Percentiles rank a stretch among this genome's conserved stretches.
Evolutionary conservation across 2,113 vertebrate genomes (phyloP).

Genomic region (Hylia prasina): DNA sequence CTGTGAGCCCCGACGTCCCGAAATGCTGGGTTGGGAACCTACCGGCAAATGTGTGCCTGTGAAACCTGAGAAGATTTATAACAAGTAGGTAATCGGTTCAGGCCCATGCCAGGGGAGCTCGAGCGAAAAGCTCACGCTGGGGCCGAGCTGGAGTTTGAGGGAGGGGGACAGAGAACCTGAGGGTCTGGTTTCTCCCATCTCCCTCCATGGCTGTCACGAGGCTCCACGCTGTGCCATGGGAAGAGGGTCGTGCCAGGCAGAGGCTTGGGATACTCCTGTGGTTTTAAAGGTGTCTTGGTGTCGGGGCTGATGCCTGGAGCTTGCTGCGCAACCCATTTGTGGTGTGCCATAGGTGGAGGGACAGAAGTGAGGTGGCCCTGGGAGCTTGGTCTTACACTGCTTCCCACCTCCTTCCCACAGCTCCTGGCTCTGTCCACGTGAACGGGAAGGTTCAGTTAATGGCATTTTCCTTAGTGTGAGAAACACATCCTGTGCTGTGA

Average conservation of each 20-base stretch:
- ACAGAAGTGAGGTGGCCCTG: background rate
- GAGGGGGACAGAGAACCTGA: conserved; percentile 31
- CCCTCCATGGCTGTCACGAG: background rate
- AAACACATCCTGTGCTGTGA: background rate
- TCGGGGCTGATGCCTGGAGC: fast-evolving
- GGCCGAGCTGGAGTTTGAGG: conserved; percentile 31
- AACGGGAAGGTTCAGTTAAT: background rate
- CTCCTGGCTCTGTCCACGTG: fast-evolving
- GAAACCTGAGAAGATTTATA: conserved; percentile 85
- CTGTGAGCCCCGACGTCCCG: conserved; percentile 26
- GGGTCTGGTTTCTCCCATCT: conserved; percentile 56
- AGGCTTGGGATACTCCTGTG: background rate
- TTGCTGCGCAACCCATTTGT: fast-evolving
- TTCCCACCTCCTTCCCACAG: background rate
- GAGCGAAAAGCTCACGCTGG: conserved; percentile 70
- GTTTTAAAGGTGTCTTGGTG: conserved; percentile 10
- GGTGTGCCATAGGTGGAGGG: background rate
- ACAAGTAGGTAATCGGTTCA: conserved; percentile 81
- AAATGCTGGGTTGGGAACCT: conserved; percentile 48
- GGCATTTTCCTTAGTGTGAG: background rate
- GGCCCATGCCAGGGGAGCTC: conserved; percentile 55
- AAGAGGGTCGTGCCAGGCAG: background rate
- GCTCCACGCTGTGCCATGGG: background rate
- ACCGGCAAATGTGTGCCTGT: conserved; percentile 68
- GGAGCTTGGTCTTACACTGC: background rate